Percentiles rank a stretch among this genome's conserved stretches.
These are phyloP conservation scores for Telmatochromis sp. DNA, from an alignment of 2,113 vertebrate genomes.

Conservation along the genomic window DNA sequence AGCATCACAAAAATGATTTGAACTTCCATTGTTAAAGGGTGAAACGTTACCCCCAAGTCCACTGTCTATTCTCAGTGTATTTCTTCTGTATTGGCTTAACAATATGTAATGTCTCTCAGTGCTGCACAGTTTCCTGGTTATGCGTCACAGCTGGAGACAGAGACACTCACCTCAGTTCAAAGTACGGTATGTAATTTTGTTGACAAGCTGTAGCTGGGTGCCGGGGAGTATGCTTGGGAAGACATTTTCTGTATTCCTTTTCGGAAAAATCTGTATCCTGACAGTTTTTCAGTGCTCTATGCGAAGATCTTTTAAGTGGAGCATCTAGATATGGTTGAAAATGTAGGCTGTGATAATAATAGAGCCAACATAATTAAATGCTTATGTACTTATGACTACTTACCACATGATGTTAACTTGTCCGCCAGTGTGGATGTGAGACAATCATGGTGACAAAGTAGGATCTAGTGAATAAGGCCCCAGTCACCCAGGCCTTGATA, in stretches of 20 bases:
- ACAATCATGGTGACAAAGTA: background rate
- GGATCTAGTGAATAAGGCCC: background rate
- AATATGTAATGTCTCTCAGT: background rate
- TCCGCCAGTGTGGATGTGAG: background rate
- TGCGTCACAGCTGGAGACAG: constrained; percentile 36
- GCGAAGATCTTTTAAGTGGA: background rate
- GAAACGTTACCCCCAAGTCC: background rate
- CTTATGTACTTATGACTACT: background rate
- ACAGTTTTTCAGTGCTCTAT: background rate
- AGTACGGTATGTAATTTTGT: constrained; percentile 47
- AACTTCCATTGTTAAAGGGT: background rate
- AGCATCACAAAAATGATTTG: background rate
- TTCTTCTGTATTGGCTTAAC: background rate
- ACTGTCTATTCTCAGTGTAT: background rate
- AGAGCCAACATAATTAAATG: background rate
- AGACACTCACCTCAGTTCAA: constrained; percentile 36
- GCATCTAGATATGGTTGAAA: background rate
- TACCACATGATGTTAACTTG: background rate
- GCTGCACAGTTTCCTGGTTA: constrained; percentile 16
- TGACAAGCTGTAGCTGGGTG: constrained; percentile 38
- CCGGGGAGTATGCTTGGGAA: background rate
- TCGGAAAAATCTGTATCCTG: background rate
- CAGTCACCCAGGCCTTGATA: background rate
- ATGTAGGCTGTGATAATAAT: background rate
- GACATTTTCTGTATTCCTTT: background rate